Base-by-base conservation (phyloP, 2,113 vertebrate genomes). In the Sylvicapra grimmia region DNA sequence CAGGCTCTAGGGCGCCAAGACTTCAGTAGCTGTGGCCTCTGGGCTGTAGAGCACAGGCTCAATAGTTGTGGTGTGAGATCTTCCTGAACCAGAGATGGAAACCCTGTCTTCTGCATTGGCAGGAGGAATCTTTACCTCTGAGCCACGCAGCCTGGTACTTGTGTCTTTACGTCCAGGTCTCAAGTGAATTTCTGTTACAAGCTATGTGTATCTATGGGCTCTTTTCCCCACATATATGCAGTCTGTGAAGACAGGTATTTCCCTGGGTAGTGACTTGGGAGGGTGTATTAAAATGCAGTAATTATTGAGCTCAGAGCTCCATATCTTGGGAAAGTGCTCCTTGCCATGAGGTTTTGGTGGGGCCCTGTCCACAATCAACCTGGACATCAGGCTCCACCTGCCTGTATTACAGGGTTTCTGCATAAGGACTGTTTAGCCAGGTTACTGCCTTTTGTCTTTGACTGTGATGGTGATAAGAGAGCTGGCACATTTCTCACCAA, bases 141-240 rank as follows among this genome's bases (percentile, higher is more conserved):
- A 77, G 72, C 72, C 72, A 44, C 0, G 40, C 27, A 44, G 40
- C 72, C 56, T 15, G 15, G 2, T 21, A 25, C 27, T 82, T 33
- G 12, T 54, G 10, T 75, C 51, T 92, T 75, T 51, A 49, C 7
- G 16, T 49, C 3, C 33, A 61, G 59, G 8, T 86, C 47, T 86
- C 6, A 4, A 61, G 33, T 25, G 33, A 63, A 25, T 77, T 47
- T 89, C 61, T 53, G 0, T 25, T 23, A 18, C 0, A 23, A 51
- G 47, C 33, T 31, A 2, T n/a, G 19, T 3, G 0, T 65, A 44
- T 19, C 12, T 36, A 0, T 65, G 36, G 21, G 16, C 53, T 51
- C 8, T 49, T 93, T 54, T 11, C 83, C 14, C 47, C 47, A 68
- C 3, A 40, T 18, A 12, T 4, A 0, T 49, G 83, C 86, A 84